Evolutionary conservation across 2,888 invertebrate species (phyloP).

Genomic region (Carcina quercana): DNA sequence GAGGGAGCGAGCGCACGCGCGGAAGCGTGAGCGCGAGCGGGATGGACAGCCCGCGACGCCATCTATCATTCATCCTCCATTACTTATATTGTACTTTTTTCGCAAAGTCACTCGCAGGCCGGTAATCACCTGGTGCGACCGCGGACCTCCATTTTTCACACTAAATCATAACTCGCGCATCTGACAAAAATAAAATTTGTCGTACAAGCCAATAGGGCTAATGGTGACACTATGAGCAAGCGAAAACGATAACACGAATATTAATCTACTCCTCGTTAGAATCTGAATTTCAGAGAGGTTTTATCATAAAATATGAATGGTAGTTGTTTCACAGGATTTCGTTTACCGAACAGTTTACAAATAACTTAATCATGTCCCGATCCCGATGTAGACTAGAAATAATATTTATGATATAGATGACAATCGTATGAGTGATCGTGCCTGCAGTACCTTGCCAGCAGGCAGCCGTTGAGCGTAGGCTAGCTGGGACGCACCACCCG

Average conservation of each 20-base stretch:
- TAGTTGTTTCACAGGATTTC: slow-evolving; percentile 5
- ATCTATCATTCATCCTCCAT: slow-evolving; percentile 75
- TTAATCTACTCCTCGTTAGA: slow-evolving; percentile 34
- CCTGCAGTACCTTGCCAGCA: no score
- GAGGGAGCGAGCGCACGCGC: slow-evolving; percentile 34
- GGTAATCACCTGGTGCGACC: slow-evolving; percentile 74
- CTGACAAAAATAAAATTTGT: slow-evolving; percentile 73
- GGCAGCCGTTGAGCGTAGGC: no score
- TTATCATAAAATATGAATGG: slow-evolving; percentile 4
- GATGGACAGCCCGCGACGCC: slow-evolving; percentile 41
- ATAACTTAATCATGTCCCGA: no score
- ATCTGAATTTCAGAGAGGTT: slow-evolving; percentile 6
- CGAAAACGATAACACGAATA: slow-evolving; percentile 40
- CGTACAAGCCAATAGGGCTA: slow-evolving; percentile 68
- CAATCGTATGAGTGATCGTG: no score
- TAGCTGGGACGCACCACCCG: slow-evolving; percentile 13
- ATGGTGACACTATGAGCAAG: slow-evolving; percentile 60
- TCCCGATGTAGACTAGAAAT: no score
- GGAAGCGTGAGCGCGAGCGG: slow-evolving; percentile 33
- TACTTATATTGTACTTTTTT: slow-evolving; percentile 75
- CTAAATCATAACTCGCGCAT: slow-evolving; percentile 70
- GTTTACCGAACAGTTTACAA: no score
- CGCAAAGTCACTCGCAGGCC: slow-evolving; percentile 71
- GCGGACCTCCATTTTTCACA: slow-evolving; percentile 69
- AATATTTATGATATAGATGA: no score